phyloP scores from a whole-genome alignment of 2,888 invertebrate species.

The Trissolcus brochymenae region DNA sequence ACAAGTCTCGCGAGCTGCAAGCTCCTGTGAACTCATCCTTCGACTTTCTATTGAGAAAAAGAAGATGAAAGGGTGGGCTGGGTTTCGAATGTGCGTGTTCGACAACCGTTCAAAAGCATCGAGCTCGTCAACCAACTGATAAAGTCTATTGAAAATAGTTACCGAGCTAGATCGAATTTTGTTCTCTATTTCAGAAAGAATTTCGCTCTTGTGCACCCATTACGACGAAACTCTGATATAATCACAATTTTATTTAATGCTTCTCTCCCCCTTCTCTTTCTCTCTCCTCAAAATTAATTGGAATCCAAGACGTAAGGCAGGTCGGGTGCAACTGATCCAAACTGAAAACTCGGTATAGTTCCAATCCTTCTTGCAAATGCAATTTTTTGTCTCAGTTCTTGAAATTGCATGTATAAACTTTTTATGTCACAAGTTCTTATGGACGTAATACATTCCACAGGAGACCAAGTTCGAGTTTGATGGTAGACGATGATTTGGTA shows the following conservation, averaged over 20 bases:
- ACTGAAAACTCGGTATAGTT: constrained; percentile 10
- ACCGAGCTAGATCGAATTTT: constrained; percentile 66
- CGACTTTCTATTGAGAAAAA: constrained; percentile 57
- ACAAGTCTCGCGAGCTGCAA: constrained; percentile 58
- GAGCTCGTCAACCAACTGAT: constrained; percentile 66
- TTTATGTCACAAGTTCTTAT: constrained; percentile 9
- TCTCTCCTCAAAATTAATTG: constrained; percentile 35
- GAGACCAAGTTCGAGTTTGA: not conserved
- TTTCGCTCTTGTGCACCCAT: constrained; percentile 40
- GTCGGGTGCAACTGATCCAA: constrained; percentile 3
- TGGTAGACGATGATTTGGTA: constrained; percentile 4
- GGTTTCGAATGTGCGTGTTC: constrained; percentile 60
- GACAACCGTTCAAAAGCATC: constrained; percentile 58
- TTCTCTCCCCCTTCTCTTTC: not conserved
- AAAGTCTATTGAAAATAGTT: constrained; percentile 69
- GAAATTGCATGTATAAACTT: constrained; percentile 19
- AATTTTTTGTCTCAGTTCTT: constrained; percentile 14
- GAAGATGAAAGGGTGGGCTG: constrained; percentile 51
- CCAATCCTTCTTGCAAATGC: constrained; percentile 13
- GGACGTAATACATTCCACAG: constrained; percentile 5
- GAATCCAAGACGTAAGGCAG: constrained; percentile 28
- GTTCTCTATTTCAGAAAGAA: constrained; percentile 51
- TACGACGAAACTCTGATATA: constrained; percentile 39
- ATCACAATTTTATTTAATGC: constrained; percentile 42
- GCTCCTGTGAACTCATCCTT: constrained; percentile 57